phyloP scores from a whole-genome alignment of 2,888 invertebrate species.

The Xestoiulus laeticollis region DNA sequence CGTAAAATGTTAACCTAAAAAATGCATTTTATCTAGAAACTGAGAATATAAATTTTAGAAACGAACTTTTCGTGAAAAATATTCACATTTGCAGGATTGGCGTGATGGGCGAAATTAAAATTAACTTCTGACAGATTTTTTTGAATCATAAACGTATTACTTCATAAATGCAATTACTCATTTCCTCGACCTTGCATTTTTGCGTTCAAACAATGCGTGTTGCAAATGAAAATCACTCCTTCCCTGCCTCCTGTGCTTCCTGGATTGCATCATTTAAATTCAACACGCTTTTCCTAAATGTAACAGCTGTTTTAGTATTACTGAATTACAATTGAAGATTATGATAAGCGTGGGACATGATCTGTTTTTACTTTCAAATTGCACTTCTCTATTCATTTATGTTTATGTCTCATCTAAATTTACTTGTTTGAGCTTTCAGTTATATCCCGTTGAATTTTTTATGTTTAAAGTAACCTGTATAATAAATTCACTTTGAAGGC shows the following conservation, averaged over 20 bases:
- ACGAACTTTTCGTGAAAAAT: too few relatives aligned
- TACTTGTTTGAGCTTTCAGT: background rate
- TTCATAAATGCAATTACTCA: background rate
- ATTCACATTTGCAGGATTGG: too few relatives aligned
- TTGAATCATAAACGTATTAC: background rate
- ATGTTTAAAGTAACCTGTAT: background rate
- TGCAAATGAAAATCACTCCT: background rate
- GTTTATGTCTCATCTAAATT: background rate
- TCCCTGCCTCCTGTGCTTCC: background rate
- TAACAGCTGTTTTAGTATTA: background rate
- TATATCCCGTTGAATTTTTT: background rate
- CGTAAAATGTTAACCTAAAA: too few relatives aligned
- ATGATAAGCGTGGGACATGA: background rate
- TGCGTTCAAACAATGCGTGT: background rate
- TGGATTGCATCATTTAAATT: background rate
- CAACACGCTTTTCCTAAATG: background rate
- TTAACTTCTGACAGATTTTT: too few relatives aligned
- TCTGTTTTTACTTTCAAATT: conserved; percentile 2
- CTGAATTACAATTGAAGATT: background rate
- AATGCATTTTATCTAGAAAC: too few relatives aligned
- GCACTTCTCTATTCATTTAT: background rate
- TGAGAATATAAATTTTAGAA: too few relatives aligned
- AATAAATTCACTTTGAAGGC: background rate
- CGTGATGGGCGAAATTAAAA: too few relatives aligned
- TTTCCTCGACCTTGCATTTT: conserved; percentile 23